A percentile compares a stretch with the other conserved stretches of the same genome.
Conservation (phyloP, 2,888 invertebrate species). For the Lydus trimaculatus region DNA sequence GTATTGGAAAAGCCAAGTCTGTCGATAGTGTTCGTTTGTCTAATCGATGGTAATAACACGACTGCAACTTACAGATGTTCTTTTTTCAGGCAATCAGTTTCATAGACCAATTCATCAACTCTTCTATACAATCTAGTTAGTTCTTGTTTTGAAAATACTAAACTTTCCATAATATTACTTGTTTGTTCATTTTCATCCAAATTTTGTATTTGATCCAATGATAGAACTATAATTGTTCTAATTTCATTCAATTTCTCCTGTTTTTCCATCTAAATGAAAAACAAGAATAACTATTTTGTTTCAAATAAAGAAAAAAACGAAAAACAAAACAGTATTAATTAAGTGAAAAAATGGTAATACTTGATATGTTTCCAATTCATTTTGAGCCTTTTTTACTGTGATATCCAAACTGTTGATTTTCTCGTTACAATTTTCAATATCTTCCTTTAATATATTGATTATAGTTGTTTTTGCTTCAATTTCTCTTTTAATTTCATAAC, state of each 20-base stretch:
- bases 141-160: conserved; percentile 71
- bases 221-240: conserved; percentile 71
- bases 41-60: neutral
- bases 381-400: conserved; percentile 65
- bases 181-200: conserved; percentile 55
- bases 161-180: conserved; percentile 61
- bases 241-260: conserved; percentile 82
- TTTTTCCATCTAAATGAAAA: conserved; percentile 72
- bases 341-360: conserved; percentile 55
- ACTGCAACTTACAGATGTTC: conserved; percentile 67
- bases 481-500: conserved; percentile 67
- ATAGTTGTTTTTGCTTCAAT: conserved; percentile 66
- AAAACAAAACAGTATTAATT: neutral
- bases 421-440: conserved; percentile 68
- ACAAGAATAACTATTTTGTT: conserved; percentile 11
- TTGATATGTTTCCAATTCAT: conserved; percentile 70
- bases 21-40: no score
- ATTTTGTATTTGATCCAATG: conserved; percentile 73
- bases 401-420: conserved; percentile 65
- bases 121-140: conserved; percentile 68
- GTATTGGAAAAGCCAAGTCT: no score
- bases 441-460: conserved; percentile 66
- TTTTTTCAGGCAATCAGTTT: conserved; percentile 69
- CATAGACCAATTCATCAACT: conserved; percentile 70
- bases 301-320: conserved; percentile 8